Base-by-base conservation (phyloP, 2,113 vertebrate genomes). In the Melanostigma gelatinosum region DNA sequence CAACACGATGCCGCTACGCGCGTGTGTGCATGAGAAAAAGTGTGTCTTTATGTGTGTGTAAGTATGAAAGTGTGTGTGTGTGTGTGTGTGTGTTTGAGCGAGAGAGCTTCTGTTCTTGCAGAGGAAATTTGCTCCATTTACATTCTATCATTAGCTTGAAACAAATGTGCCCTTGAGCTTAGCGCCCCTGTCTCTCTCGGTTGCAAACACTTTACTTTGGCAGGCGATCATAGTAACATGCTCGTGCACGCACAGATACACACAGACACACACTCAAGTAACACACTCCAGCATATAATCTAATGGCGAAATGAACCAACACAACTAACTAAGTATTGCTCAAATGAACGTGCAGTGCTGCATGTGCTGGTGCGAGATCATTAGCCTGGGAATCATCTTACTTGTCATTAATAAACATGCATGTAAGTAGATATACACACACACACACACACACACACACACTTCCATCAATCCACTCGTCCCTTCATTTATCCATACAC, bases 91-190 rank as follows among this genome's bases (percentile, higher is more conserved):
- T 67, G 85, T 85, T 72, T 87, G 87, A 80, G 85, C 34, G 11
- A 82, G 65, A 88, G 90, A 67, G 91, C 91, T 88, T 94, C 87
- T 94, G 92, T 91, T 95, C 90, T 95, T 91, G 93, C 91, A 89
- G 92, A 91, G 94, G 96, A 96, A 96, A 95, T 91, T 94, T 95
- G 86, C 94, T 91, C 96, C 94, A 97, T 97, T 98, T 97, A 96
- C 96, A 97, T 97, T 93, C 95, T 94, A 95, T 97, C 96, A 96
- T 98, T 97, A 98, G 96, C 97, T 96, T 96, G 96, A 97, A 96
- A 95, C 88, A 95, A 97, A 97, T 96, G 94, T 96, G 96, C 95
- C 97, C 97, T 96, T 96, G 95, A 97, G 94, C 96, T 91, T 90
- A 89, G 91, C 88, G 91, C 90, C 93, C 87, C 92, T 93, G 87